Percentiles rank a stretch among this genome's conserved stretches.
Conservation (phyloP, 2,888 invertebrate species). For the Deilephila porcellus region DNA sequence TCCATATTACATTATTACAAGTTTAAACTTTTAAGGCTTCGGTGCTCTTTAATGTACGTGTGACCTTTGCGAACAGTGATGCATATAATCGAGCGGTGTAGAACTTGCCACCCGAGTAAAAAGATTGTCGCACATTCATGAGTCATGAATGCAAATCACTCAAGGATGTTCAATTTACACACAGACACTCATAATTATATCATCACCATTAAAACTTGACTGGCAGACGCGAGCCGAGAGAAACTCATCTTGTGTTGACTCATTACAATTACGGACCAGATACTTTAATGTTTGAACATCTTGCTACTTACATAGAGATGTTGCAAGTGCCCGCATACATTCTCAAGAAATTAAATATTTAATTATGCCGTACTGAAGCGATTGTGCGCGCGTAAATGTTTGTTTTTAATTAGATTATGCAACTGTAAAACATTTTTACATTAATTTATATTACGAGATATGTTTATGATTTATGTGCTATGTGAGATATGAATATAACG, state of each 20-base stretch:
- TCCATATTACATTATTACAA: not conserved
- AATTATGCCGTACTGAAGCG: conserved; percentile 7
- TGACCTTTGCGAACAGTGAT: not conserved
- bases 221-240: conserved; percentile 41
- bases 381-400: not conserved
- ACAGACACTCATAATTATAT: conserved; percentile 48
- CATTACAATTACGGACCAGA: conserved; percentile 36
- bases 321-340: conserved; percentile 25
- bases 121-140: conserved; percentile 33
- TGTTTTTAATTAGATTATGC: conserved; percentile 23
- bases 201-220: conserved; percentile 48
- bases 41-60: not conserved
- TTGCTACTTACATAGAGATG: conserved; percentile 22
- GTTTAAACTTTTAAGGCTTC: not conserved
- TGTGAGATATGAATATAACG: not conserved
- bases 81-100: not conserved
- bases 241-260: conserved; percentile 41
- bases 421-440: not conserved
- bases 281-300: conserved; percentile 24
- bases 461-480: conserved; percentile 5
- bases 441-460: not conserved
- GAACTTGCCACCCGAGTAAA: not conserved
- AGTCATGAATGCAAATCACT: conserved; percentile 51
- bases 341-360: conserved; percentile 19
- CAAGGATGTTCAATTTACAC: conserved; percentile 47